These are phyloP conservation scores for Perdita meconis DNA, from an alignment of 2,888 invertebrate genomes.

Conservation along the genomic window DNA sequence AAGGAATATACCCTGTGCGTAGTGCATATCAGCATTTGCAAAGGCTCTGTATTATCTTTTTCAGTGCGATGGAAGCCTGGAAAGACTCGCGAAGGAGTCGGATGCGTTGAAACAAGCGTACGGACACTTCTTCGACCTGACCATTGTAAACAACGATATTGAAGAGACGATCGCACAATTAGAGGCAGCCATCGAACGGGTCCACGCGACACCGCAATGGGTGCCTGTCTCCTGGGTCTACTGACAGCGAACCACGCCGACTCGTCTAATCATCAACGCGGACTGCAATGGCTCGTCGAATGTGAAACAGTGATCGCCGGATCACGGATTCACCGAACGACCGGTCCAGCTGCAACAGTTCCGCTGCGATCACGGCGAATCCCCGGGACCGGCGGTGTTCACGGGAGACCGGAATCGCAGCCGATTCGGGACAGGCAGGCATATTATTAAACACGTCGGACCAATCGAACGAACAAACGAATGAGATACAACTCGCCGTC, in stretches of 20 bases:
- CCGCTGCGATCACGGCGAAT: slow-evolving; percentile 21
- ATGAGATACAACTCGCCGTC: slow-evolving; percentile 40
- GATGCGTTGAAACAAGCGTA: slow-evolving; percentile 98
- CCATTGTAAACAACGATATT: slow-evolving; percentile 99
- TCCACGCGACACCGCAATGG: slow-evolving; percentile 97
- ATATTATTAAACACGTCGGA: slow-evolving; percentile 49
- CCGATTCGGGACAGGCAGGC: slow-evolving; percentile 37
- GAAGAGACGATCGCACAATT: slow-evolving; percentile 98
- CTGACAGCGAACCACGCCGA: slow-evolving; percentile 88
- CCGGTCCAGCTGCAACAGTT: slow-evolving; percentile 48
- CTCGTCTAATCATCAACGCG: slow-evolving; percentile 76
- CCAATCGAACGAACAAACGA: slow-evolving; percentile 57
- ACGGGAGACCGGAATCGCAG: slow-evolving; percentile 13
- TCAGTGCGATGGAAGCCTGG: slow-evolving; percentile 99
- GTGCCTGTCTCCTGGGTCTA: slow-evolving; percentile 99
- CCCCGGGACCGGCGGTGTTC: slow-evolving; percentile 27
- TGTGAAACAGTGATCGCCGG: slow-evolving; percentile 78
- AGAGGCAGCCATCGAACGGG: slow-evolving; percentile 95
- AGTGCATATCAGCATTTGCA: too few species aligned
- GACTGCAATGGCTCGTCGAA: slow-evolving; percentile 82
- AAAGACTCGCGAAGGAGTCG: slow-evolving; percentile 97
- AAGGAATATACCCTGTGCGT: too few species aligned
- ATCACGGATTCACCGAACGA: slow-evolving; percentile 57
- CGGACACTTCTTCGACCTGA: slow-evolving; percentile 99
- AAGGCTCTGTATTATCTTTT: too few species aligned